phyloP scores from a whole-genome alignment of 2,797 vertebrate species.

The Tokudaia muenninki region DNA sequence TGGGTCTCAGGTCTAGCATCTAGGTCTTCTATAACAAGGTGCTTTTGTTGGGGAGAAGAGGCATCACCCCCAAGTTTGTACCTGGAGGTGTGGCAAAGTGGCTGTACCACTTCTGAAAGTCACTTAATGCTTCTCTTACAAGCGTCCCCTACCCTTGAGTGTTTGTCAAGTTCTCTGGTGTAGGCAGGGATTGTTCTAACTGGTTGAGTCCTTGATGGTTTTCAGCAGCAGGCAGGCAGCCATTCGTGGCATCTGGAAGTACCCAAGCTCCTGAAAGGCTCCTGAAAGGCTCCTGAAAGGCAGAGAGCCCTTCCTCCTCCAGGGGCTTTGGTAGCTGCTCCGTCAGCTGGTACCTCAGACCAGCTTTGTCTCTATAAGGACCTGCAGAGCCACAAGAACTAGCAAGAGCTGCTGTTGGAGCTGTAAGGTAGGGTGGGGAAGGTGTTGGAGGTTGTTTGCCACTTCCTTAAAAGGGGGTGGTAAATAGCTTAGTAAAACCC shows the following conservation, averaged over 20 bases:
- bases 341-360: slow-evolving; percentile 86
- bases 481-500: slow-evolving; percentile 98
- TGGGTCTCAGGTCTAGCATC: slow-evolving; percentile 65
- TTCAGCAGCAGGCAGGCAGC: slow-evolving; percentile 92
- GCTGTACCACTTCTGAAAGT: slow-evolving; percentile 83
- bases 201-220: slow-evolving; percentile 93
- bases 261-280: slow-evolving; percentile 83
- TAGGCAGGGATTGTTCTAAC: slow-evolving; percentile 84
- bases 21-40: slow-evolving; percentile 57
- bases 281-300: slow-evolving; percentile 55
- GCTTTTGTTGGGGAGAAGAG: slow-evolving; percentile 69
- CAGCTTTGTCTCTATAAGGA: slow-evolving; percentile 87
- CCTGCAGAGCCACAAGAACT: slow-evolving; percentile 87
- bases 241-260: slow-evolving; percentile 87
- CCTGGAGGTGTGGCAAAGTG: slow-evolving; percentile 71
- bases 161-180: slow-evolving; percentile 73
- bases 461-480: slow-evolving; percentile 99
- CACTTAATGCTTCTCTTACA: slow-evolving; percentile 77
- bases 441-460: slow-evolving; percentile 95
- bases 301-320: slow-evolving; percentile 89
- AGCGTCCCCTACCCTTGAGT: slow-evolving; percentile 56
- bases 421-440: slow-evolving; percentile 95
- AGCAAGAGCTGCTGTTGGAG: slow-evolving; percentile 76
- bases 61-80: slow-evolving; percentile 44
- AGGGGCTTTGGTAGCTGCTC: slow-evolving; percentile 88